Percentiles rank a stretch among this genome's conserved stretches.
Evolutionary conservation across 2,797 vertebrate species (phyloP).

Genomic region (Florisuga fusca): DNA sequence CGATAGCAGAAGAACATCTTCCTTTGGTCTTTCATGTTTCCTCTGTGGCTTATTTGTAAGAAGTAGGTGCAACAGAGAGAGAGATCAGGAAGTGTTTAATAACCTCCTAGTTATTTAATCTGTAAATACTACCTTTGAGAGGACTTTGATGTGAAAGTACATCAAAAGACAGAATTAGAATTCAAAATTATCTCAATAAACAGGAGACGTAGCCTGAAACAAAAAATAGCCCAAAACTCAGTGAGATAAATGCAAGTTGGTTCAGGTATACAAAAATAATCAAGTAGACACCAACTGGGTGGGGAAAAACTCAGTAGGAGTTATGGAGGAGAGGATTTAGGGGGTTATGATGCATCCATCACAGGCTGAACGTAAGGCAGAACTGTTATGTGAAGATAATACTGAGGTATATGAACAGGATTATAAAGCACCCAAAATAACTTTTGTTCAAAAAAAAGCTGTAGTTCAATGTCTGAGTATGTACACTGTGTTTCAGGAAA

Average conservation of each 20-base stretch:
- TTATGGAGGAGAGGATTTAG: background rate
- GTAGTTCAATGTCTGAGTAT: background rate
- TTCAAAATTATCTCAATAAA: slow-evolving; percentile 46
- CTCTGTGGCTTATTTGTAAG: slow-evolving; percentile 38
- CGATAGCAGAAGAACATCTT: slow-evolving; percentile 13
- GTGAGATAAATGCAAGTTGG: background rate
- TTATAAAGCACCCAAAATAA: background rate
- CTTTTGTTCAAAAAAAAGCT: background rate
- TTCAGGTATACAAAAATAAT: background rate
- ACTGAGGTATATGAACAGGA: background rate
- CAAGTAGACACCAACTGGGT: background rate
- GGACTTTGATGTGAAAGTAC: slow-evolving; percentile 57
- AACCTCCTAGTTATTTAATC: slow-evolving; percentile 56
- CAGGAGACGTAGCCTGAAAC: background rate
- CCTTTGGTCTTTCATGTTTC: slow-evolving; percentile 37
- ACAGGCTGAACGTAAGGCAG: background rate
- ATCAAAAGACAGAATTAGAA: slow-evolving; percentile 53
- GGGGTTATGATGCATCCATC: background rate
- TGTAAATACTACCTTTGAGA: slow-evolving; percentile 53
- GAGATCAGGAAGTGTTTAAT: slow-evolving; percentile 56
- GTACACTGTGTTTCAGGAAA: background rate
- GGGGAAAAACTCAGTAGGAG: background rate
- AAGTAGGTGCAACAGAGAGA: slow-evolving; percentile 11
- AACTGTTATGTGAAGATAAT: background rate
- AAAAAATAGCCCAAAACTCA: background rate